Evolutionary conservation across 2,113 vertebrate genomes (phyloP).

Genomic region (Myrmophylax atrothorax): DNA sequence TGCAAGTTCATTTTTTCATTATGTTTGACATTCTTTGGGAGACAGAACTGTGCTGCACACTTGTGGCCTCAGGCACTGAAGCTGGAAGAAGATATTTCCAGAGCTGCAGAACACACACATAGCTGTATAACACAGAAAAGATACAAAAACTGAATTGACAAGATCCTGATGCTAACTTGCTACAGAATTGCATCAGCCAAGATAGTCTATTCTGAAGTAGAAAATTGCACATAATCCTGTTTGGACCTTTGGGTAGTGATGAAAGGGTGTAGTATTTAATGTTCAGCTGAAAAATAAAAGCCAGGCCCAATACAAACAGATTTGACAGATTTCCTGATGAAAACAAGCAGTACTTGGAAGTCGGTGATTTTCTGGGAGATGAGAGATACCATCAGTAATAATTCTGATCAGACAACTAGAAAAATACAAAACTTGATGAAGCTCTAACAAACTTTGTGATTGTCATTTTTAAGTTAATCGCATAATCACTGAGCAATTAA

Average conservation of each 20-base stretch:
- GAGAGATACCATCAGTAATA: not conserved
- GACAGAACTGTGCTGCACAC: not conserved
- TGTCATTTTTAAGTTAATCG: not conserved
- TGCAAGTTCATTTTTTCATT: conserved; percentile 55
- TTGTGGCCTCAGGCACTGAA: conserved; percentile 44
- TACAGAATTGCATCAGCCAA: not conserved
- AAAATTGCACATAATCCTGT: not conserved
- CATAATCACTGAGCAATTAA: not conserved
- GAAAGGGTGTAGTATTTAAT: not conserved
- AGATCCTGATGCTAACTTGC: not conserved
- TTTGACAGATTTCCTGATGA: not conserved
- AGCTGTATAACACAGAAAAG: not conserved
- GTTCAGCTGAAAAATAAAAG: not conserved
- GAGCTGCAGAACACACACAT: conserved; percentile 35
- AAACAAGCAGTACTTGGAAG: not conserved
- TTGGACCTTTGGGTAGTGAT: not conserved
- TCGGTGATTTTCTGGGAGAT: not conserved
- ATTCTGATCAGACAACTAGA: not conserved
- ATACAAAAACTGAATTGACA: conserved; percentile 19
- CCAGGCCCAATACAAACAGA: not conserved
- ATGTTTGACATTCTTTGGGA: conserved; percentile 40
- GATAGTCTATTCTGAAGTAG: not conserved
- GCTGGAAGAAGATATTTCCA: conserved; percentile 38
- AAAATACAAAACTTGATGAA: not conserved
- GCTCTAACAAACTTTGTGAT: not conserved